Conservation (phyloP, 2,113 vertebrate genomes). For the Copsychus sechellarum region DNA sequence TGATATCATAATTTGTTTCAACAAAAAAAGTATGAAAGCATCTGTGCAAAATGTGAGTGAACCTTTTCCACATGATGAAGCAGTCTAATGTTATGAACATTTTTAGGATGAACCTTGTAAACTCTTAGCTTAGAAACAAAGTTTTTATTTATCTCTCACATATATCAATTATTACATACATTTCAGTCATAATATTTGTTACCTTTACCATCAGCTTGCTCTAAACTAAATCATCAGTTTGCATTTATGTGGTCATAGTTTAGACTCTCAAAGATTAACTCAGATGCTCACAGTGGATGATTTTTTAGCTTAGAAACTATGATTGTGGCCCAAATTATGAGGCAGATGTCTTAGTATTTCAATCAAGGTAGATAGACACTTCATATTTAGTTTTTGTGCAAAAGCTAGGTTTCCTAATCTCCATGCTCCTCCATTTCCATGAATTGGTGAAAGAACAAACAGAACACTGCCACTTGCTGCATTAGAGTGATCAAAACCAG, state of each 20-base stretch:
- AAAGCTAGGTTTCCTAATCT: not conserved
- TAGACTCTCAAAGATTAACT: not conserved
- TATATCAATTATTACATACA: not conserved
- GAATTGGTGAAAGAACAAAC: not conserved
- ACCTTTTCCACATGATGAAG: not conserved
- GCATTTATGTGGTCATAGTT: not conserved
- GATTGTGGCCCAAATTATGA: not conserved
- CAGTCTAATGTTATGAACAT: not conserved
- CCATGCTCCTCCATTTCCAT: not conserved
- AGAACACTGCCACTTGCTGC: not conserved
- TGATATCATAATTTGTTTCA: constrained; percentile 6
- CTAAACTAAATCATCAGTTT: not conserved
- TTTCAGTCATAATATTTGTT: not conserved
- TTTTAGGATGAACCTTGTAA: not conserved
- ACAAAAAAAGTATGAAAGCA: not conserved
- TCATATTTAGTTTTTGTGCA: not conserved
- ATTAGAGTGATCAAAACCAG: not conserved
- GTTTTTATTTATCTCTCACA: not conserved
- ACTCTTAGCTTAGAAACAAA: not conserved
- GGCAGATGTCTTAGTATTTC: not conserved
- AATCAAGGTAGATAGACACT: not conserved
- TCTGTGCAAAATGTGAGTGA: constrained; percentile 1
- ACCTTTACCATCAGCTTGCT: not conserved
- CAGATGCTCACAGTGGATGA: not conserved
- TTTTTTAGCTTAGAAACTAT: not conserved